Percentiles rank a stretch among this genome's conserved stretches.
Conservation (phyloP, 2,797 vertebrate species). For the Hylomyscus alleni region DNA sequence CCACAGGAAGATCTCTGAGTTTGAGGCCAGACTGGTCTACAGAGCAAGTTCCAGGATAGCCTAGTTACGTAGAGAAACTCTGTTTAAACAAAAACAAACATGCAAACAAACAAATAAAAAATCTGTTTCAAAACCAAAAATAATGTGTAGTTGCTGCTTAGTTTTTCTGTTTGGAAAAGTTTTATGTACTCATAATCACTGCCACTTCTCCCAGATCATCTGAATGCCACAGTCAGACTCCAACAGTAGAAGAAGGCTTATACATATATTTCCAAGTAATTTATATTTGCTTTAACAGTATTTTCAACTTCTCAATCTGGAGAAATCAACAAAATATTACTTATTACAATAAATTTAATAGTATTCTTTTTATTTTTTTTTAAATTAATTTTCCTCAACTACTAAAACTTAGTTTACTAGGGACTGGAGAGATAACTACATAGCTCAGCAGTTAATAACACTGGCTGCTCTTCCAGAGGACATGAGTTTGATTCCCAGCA, state of each 20-base stretch:
- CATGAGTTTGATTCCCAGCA: background rate
- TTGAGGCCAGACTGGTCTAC: background rate
- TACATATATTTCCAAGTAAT: constrained; percentile 27
- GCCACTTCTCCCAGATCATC: constrained; percentile 31
- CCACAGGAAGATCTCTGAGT: background rate
- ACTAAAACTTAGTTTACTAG: constrained; percentile 51
- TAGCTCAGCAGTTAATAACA: background rate
- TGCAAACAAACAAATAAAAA: background rate
- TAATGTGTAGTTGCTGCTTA: constrained; percentile 35
- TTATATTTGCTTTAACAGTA: background rate
- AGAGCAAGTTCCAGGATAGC: background rate
- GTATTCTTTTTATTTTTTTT: constrained; percentile 11
- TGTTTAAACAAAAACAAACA: background rate
- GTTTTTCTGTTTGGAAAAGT: constrained; percentile 38
- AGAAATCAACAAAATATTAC: constrained; percentile 42
- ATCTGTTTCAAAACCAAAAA: background rate
- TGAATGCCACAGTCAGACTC: constrained; percentile 8
- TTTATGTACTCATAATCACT: background rate
- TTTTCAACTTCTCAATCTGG: constrained; percentile 42
- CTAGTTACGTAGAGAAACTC: background rate
- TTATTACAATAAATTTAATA: constrained; percentile 15
- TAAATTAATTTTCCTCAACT: constrained; percentile 41
- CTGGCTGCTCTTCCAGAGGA: background rate
- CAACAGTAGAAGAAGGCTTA: background rate
- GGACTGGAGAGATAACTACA: background rate